Evolutionary conservation across 2,797 vertebrate genomes (phyloP), one percentile per base, ranked within the genome.

Genomic region (Aeoliscus strigatus): DNA sequence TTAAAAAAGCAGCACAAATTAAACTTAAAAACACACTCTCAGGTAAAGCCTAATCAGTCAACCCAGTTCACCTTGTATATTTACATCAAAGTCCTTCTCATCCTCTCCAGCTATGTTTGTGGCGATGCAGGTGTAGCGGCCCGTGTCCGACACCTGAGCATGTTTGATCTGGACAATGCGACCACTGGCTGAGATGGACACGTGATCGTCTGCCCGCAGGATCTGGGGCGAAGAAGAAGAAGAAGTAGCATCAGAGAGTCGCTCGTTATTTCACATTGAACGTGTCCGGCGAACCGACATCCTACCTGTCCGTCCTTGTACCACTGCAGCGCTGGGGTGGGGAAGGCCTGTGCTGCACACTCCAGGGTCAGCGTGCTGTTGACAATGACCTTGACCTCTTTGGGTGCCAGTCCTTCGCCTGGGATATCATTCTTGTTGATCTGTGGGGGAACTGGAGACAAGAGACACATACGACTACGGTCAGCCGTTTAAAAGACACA

Each of bases 81-180:
- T 97, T 85, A 99, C 92, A 90, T 99, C 96, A 89, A 96, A 98
- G 81, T 99, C 95, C 89, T 95, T 78, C 80, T 98, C 96, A 69
- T 98, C 96, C 77, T 97, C 93, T 50, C 96, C 96, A 42, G 91
- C 96, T 28, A 97, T 36, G 55, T 98, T 99, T 46, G 91, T 92
- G 30, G 96, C 96, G 37, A 97, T 60, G 46, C 96, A 99, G 42
- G 92, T 93, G 47, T 97, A 99, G 30, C 96, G 91, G 9, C 96
- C 94, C 0, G 92, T 98, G 76, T 97, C 94, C 1, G 92, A 93
- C 59, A 99, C 82, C 63, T 93, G 91, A 28, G 93, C 86, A n/a
- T 91, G 87, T 50, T 86, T 87, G 70, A 95, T 92, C 72, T 89
- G 90, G 62, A 97, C 89, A 8, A 85, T 88, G 1, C 61, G 92